Conservation (phyloP, 2,888 invertebrate genomes). For the Napeogenes sylphis region DNA sequence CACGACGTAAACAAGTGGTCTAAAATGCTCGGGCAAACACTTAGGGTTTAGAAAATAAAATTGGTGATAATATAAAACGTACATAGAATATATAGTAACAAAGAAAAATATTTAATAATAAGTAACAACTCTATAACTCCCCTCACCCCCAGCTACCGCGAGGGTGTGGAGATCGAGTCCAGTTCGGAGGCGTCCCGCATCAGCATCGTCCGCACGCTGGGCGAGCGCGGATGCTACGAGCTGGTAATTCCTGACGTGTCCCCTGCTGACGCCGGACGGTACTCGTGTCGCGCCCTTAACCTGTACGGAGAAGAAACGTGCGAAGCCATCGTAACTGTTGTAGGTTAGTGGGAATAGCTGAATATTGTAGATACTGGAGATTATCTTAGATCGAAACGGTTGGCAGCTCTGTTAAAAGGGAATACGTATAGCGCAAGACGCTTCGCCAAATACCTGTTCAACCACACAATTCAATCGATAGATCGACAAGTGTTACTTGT, state of each 20-base stretch:
- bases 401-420: too few species aligned
- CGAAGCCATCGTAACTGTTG: conserved; percentile 87
- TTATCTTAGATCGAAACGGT: too few species aligned
- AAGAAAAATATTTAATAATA: too few species aligned
- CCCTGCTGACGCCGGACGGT: conserved; percentile 87
- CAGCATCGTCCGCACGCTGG: conserved; percentile 84
- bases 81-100: too few species aligned
- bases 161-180: conserved; percentile 84
- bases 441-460: too few species aligned
- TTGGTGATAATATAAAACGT: too few species aligned
- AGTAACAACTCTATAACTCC: neutral
- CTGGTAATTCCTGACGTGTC: conserved; percentile 89
- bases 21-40: too few species aligned
- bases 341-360: conserved; percentile 72
- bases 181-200: conserved; percentile 82
- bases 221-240: conserved; percentile 91
- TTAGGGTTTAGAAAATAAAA: too few species aligned
- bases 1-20: too few species aligned
- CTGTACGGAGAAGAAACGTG: conserved; percentile 86
- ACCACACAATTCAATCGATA: too few species aligned
- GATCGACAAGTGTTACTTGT: too few species aligned
- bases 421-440: too few species aligned
- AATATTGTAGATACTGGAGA: neutral
- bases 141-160: conserved; percentile 84
- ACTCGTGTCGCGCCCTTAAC: conserved; percentile 90